A percentile compares a stretch with the other conserved stretches of the same genome.
These are phyloP conservation scores for Zaprionus camerounensis DNA, from an alignment of 1,140 invertebrate genomes.

Conservation along the genomic window DNA sequence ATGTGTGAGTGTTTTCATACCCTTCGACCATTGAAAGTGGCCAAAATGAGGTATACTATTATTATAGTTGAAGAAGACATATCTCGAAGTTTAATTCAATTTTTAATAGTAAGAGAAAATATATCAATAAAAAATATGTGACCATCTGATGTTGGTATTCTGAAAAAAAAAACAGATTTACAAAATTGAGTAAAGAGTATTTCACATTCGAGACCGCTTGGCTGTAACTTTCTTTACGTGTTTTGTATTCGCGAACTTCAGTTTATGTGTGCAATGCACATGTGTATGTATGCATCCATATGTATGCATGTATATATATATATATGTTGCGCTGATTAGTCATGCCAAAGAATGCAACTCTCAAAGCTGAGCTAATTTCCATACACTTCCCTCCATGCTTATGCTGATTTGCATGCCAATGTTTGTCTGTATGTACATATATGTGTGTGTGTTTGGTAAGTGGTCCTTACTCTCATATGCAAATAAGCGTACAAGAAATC, in stretches of 20 bases:
- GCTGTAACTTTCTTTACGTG: slow-evolving; percentile 1
- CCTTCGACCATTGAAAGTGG: not conserved
- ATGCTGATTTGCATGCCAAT: slow-evolving; percentile 25
- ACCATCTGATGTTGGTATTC: too few relatives aligned
- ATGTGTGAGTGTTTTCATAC: not conserved
- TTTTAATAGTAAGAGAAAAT: too few relatives aligned
- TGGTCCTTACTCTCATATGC: slow-evolving; percentile 42
- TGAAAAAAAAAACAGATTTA: not conserved
- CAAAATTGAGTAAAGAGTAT: not conserved
- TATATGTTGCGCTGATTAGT: slow-evolving; percentile 59
- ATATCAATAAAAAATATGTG: too few relatives aligned
- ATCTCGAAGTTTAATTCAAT: too few relatives aligned
- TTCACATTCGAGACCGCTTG: not conserved
- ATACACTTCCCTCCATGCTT: slow-evolving; percentile 18
- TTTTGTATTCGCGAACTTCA: not conserved
- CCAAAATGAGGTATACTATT: not conserved
- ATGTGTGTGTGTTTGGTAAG: slow-evolving; percentile 46
- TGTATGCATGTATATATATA: slow-evolving; percentile 3
- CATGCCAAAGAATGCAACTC: slow-evolving; percentile 70
- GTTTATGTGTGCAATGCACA: not conserved
- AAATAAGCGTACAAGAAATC: slow-evolving; percentile 40
- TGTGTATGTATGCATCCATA: too few relatives aligned
- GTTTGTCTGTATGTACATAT: slow-evolving; percentile 14
- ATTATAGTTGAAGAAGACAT: too few relatives aligned
- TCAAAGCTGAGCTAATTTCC: slow-evolving; percentile 73